These are phyloP conservation scores for Erythrolamprus reginae DNA, from an alignment of 2,113 vertebrate species.

Conservation along the genomic window DNA sequence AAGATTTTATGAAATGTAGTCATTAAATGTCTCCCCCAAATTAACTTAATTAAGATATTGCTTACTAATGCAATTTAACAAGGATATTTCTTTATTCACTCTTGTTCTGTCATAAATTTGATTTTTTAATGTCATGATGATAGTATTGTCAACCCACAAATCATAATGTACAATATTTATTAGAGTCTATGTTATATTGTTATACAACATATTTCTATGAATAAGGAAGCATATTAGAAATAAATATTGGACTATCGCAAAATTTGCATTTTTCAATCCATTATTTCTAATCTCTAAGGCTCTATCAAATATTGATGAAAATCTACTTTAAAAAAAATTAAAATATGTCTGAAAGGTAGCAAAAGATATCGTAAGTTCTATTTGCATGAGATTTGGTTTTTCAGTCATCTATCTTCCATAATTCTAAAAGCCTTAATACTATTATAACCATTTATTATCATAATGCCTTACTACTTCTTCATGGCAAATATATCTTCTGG, in stretches of 20 bases:
- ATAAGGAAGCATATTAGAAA: slow-evolving; percentile 11
- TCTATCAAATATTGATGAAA: background rate
- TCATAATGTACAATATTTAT: slow-evolving; percentile 12
- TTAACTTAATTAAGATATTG: slow-evolving; percentile 34
- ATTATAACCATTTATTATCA: background rate
- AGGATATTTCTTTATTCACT: background rate
- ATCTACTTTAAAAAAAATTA: background rate
- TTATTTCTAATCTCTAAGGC: background rate
- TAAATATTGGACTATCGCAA: background rate
- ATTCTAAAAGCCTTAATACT: background rate
- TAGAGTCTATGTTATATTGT: slow-evolving; percentile 9
- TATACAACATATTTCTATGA: slow-evolving; percentile 3
- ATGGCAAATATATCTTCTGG: background rate
- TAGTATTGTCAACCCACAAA: background rate
- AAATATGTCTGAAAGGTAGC: background rate
- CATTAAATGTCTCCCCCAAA: slow-evolving; percentile 33
- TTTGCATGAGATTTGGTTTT: background rate
- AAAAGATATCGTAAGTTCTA: background rate
- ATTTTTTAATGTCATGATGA: background rate
- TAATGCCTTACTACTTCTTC: background rate
- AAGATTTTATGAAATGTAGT: slow-evolving; percentile 11
- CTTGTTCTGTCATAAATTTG: slow-evolving; percentile 19
- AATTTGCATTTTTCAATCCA: background rate
- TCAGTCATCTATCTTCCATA: background rate
- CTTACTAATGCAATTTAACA: background rate